Base-by-base conservation (phyloP, 2,797 vertebrate genomes). In the Characodon lateralis region DNA sequence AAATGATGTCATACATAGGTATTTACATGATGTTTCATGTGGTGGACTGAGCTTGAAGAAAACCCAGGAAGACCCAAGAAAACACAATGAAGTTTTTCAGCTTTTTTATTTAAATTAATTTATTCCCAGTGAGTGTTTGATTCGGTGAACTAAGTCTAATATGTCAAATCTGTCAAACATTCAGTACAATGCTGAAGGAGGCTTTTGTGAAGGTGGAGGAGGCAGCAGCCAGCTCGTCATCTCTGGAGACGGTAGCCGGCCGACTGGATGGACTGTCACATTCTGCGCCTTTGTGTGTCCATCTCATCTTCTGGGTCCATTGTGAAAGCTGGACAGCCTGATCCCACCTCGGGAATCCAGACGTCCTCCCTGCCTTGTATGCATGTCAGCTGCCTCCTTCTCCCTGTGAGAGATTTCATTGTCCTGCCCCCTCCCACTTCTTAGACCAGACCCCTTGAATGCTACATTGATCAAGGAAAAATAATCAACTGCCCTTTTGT, bases 401-500 rank as follows among this genome's bases (percentile, higher is more conserved):
- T 87, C 79, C 77, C 83, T 76, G 66, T 22, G 78, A 79, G 86
- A 83, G 73, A 88, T 90, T 89, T 84, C 77, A 89, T 87, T 88
- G 88, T 88, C 80, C 65, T 39, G 58, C 46, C 74, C 61, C 79
- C 75, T 70, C 35, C 78, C 77, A 81, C 68, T 68, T 82, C 87
- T 84, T 86, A 82, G 90, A 86, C 79, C 87, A 73, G 81, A 87
- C 53, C 79, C 86, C 85, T 89, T 89, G 88, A 94, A 95, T 93
- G 92, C 89, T 91, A 90, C 92, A 93, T 90, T 89, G 92, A 95
- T 94, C 92, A 93, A 90, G 92, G 88, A 86, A 93, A 93, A 93
- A 95, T 94, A 94, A 96, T 95, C 93, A 94, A 93, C 88, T 91
- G 92, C 83, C 91, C 95, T 95, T 96, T 96, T 94, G 93, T 95